A percentile compares a stretch with the other conserved stretches of the same genome.
phyloP scores from a whole-genome alignment of 2,113 vertebrate genomes.

The Vulpes ferrilata region DNA sequence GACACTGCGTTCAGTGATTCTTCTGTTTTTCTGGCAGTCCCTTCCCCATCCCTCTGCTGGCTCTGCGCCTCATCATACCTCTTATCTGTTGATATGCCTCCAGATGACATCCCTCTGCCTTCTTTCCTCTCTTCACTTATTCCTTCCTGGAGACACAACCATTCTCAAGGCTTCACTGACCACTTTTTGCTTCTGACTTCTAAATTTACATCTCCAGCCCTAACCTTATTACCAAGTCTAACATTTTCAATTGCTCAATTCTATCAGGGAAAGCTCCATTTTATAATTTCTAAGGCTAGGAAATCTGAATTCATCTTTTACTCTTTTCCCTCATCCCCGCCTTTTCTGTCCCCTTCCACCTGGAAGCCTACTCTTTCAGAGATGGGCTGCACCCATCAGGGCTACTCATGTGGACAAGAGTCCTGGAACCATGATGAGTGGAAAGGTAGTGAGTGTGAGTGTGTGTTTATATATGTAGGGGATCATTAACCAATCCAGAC shows the following conservation, averaged over 20 bases:
- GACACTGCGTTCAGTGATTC: not conserved
- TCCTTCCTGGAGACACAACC: not conserved
- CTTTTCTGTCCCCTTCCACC: not conserved
- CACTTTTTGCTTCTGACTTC: not conserved
- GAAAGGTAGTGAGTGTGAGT: not conserved
- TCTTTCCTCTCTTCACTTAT: not conserved
- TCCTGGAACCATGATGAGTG: not conserved
- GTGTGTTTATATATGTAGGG: not conserved
- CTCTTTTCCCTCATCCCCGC: not conserved
- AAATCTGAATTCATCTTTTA: slow-evolving; percentile 37
- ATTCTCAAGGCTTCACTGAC: not conserved
- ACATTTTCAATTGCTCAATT: not conserved
- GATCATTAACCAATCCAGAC: not conserved
- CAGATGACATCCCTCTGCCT: not conserved
- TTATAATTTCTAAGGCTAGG: not conserved
- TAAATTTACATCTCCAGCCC: not conserved
- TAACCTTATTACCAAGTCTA: not conserved
- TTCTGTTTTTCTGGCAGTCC: not conserved
- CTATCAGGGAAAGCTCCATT: not conserved
- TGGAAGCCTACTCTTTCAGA: not conserved
- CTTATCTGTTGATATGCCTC: not conserved
- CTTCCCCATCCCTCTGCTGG: not conserved
- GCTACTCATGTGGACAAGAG: not conserved
- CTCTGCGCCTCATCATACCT: not conserved
- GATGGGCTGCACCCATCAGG: too few species aligned